Base-by-base conservation (phyloP, 2,888 invertebrate species). In the Drosophila niveifrons region DNA sequence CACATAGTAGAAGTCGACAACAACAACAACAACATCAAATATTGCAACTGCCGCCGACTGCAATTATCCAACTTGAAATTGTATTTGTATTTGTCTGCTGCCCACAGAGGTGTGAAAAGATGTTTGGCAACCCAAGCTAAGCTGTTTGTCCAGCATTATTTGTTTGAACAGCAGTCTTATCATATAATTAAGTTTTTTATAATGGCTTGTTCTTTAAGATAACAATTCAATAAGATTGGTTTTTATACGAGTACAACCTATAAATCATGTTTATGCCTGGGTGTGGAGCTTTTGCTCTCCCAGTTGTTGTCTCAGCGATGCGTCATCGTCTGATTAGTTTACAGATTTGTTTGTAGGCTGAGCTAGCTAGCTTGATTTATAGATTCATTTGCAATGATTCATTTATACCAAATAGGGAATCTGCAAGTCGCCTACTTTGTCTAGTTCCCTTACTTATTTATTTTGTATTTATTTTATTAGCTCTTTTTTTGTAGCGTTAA, bases 61-160 rank as follows among this genome's bases (percentile, higher is more conserved):
- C 56, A 75, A 58, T 58, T 58, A 59, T 41, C 6, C 11, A 17
- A 1, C 11, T 43, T 34, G 31, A 18, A 39, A 39, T 53, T 31
- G 34, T 59, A 64, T 47, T 53, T 31, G 34, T 59, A 64, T 80
- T 53, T 53, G 18, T 56, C 17, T 15, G 18, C 76, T 81, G 57
- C 66, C 77, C 57, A 57, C 62, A 62, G 46, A 81, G 82, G 88
- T 88, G 82, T 69, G 67, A 80, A 83, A 56, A 75, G 66, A 58
- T 56, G 70, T 88, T 82, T 77, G 58, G 67, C 61, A 82, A 80
- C 23, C 56, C 23, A 23, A 58, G 48, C 44, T 28, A 23, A 29
- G 62, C 41, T 29, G 31, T 56, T 50, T 48, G 57, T 31, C 34
- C n/a, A 17, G 41, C 31, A 13, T 7, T 29, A 51, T 51, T 50